These are phyloP conservation scores for Syngnathus rostellatus DNA, from an alignment of 2,797 vertebrate species.

Conservation along the genomic window DNA sequence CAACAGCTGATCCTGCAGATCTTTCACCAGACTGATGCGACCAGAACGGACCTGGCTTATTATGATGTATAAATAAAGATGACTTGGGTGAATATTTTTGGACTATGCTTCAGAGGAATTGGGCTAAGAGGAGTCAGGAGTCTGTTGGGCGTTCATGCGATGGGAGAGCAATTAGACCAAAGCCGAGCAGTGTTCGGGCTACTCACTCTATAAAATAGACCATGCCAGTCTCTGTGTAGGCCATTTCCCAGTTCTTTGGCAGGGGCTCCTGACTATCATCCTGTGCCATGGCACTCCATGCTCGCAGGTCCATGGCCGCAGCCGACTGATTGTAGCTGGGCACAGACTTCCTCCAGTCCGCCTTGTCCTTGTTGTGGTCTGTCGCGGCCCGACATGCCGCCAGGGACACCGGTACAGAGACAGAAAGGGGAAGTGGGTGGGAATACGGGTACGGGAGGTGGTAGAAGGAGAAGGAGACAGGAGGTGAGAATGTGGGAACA, in stretches of 20 bases:
- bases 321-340: slow-evolving; percentile 93
- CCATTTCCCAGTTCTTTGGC: slow-evolving; percentile 96
- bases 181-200: slow-evolving; percentile 21
- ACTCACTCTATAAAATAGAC: slow-evolving; percentile 99
- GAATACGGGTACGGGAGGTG: slow-evolving; percentile 48
- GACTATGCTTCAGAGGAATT: slow-evolving; percentile 6
- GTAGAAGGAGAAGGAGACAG: slow-evolving; percentile 53
- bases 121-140: slow-evolving; percentile 9
- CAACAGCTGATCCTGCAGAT: neutral
- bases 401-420: slow-evolving; percentile 47
- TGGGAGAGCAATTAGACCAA: slow-evolving; percentile 15
- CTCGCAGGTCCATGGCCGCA: slow-evolving; percentile 79
- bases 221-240: slow-evolving; percentile 95
- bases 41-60: neutral
- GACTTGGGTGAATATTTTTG: neutral
- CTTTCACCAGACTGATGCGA: neutral
- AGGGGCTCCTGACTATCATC: slow-evolving; percentile 88
- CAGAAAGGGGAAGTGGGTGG: slow-evolving; percentile 45
- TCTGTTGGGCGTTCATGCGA: slow-evolving; percentile 19
- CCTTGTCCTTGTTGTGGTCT: slow-evolving; percentile 80
- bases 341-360: slow-evolving; percentile 87
- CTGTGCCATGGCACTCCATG: slow-evolving; percentile 73
- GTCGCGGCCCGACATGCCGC: slow-evolving; percentile 44
- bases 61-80: neutral
- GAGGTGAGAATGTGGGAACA: slow-evolving; percentile 52